These are phyloP conservation scores for Sinocyclocheilus anshuiensis DNA, from an alignment of 2,113 vertebrate genomes.

Conservation along the genomic window DNA sequence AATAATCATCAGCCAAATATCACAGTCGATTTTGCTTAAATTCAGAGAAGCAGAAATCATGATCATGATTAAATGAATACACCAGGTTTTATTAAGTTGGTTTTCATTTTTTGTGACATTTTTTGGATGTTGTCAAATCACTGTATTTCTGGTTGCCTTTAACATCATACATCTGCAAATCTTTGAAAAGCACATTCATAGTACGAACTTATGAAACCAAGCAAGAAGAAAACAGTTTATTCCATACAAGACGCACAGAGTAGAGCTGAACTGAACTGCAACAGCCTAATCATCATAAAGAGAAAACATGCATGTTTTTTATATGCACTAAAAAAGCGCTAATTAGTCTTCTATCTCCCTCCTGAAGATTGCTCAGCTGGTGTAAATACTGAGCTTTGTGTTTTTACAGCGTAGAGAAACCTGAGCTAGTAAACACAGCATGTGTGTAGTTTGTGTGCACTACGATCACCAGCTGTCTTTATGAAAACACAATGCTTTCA, in stretches of 20 bases:
- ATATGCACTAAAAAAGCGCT: background rate
- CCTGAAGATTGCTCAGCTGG: background rate
- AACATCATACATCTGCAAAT: background rate
- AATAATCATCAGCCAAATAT: too few species aligned
- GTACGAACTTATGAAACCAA: background rate
- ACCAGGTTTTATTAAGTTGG: background rate
- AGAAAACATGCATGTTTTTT: background rate
- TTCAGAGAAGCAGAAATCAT: too few species aligned
- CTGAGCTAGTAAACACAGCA: background rate
- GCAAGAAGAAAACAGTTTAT: background rate
- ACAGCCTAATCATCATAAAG: too few species aligned
- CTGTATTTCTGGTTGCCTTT: background rate
- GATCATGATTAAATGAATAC: too few species aligned
- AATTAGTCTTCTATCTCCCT: background rate
- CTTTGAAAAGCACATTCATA: background rate
- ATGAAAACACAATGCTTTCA: constrained; percentile 19
- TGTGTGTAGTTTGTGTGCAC: background rate
- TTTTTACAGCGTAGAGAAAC: background rate
- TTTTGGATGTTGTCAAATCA: background rate
- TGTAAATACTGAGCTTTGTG: background rate
- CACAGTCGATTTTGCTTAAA: too few species aligned
- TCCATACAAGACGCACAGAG: background rate
- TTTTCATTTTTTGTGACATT: background rate
- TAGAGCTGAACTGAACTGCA: too few species aligned
- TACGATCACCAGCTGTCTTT: background rate